phyloP scores from a whole-genome alignment of 2,888 invertebrate genomes.

The Diabrotica balteata region DNA sequence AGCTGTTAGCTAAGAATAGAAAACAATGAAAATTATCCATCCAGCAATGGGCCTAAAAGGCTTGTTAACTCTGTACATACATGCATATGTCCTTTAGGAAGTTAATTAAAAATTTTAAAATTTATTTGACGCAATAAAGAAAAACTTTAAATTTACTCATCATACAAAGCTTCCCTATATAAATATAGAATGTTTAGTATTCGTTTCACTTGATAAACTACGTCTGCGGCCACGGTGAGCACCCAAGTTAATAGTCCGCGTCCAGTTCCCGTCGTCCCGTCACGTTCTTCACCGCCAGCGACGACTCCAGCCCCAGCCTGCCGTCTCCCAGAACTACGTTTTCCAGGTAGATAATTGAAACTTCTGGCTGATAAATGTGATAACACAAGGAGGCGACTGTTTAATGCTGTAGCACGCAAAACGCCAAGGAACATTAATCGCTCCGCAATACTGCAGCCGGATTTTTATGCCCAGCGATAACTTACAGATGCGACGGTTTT shows the following conservation, averaged over 20 bases:
- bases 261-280: not conserved
- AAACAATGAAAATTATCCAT: too few species aligned
- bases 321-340: not conserved
- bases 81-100: too few species aligned
- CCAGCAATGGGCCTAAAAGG: too few species aligned
- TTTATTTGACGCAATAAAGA: too few species aligned
- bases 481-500: not conserved
- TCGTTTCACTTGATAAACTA: too few species aligned
- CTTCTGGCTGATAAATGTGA: slow-evolving; percentile 48
- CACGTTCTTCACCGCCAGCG: not conserved
- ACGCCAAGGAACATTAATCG: slow-evolving; percentile 55
- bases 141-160: too few species aligned
- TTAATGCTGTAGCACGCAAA: slow-evolving; percentile 53
- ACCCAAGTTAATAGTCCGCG: not conserved
- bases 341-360: slow-evolving; percentile 47
- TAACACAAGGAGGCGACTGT: slow-evolving; percentile 45
- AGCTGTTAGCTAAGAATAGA: too few species aligned
- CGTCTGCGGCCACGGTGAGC: too few species aligned
- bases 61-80: too few species aligned
- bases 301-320: slow-evolving; percentile 1
- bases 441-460: slow-evolving; percentile 45
- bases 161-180: too few species aligned
- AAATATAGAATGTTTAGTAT: too few species aligned
- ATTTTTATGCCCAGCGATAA: slow-evolving; percentile 51
- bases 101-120: too few species aligned